Evolutionary conservation across 30 jellyfish, hydroid and myxozoan species (phyloP).

Genomic region (Hydractinia echinata): DNA sequence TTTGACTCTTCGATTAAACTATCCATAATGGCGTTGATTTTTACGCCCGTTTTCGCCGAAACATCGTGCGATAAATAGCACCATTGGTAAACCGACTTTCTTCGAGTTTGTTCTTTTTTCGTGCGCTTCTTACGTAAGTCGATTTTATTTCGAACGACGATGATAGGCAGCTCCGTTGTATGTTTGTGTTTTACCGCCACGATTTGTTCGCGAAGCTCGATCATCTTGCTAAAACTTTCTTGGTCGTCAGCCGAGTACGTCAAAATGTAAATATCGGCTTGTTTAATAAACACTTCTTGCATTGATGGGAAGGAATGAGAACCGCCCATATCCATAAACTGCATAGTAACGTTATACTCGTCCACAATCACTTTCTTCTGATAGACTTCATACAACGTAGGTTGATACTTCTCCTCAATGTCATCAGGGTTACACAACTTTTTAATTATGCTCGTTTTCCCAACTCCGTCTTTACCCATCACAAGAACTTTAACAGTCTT

Average conservation of each 20-base stretch:
- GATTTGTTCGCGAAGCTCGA: slow-evolving; percentile 20
- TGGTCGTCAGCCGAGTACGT: slow-evolving; percentile 32
- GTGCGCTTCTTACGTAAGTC: slow-evolving; percentile 23
- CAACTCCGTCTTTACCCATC: slow-evolving; percentile 43
- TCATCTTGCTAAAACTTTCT: slow-evolving; percentile 34
- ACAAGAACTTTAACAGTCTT: slow-evolving; percentile 38
- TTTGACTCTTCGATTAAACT: slow-evolving; percentile 43
- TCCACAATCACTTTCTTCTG: slow-evolving; percentile 29
- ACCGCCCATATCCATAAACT: slow-evolving; percentile 46
- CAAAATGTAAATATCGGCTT: slow-evolving; percentile 38
- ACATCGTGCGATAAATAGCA: slow-evolving; percentile 34
- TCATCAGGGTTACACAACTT: slow-evolving; percentile 34
- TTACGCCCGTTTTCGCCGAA: slow-evolving; percentile 38
- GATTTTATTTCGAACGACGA: slow-evolving; percentile 36
- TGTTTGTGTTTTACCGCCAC: slow-evolving; percentile 24
- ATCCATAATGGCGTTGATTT: slow-evolving; percentile 45
- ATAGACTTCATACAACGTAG: slow-evolving; percentile 37
- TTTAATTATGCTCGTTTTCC: slow-evolving; percentile 29
- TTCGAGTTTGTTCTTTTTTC: slow-evolving; percentile 31
- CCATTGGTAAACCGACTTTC: slow-evolving; percentile 38
- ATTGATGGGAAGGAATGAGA: slow-evolving; percentile 38
- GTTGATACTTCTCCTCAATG: slow-evolving; percentile 3
- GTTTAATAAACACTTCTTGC: slow-evolving; percentile 45
- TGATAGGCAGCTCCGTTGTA: slow-evolving; percentile 41
- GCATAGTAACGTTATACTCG: slow-evolving; percentile 39